Evolutionary conservation across 2,797 vertebrate genomes (phyloP), one percentile per base, ranked within the genome.

Genomic region (Falco peregrinus): DNA sequence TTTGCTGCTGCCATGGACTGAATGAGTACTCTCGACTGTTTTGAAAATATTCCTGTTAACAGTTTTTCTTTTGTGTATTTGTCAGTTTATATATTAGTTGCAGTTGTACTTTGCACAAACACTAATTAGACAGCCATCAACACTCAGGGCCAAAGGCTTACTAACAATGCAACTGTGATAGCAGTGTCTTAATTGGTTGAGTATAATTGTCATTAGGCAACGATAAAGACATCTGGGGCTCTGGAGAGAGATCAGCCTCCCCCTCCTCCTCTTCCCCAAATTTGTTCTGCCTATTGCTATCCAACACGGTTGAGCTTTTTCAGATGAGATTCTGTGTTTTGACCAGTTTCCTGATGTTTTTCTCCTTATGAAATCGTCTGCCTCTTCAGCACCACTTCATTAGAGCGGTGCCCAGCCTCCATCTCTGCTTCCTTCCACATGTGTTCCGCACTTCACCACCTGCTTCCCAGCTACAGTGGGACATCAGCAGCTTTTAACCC

Each of bases 221-320:
- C 53, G 59, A 96, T 98, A 97, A 98, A 98, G 98, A 98, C 98
- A 98, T 98, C 98, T 98, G 98, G 98, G 98, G 97, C 98, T 98
- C 97, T 98, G 97, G 98, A 98, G 97, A 93, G 97, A 97, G 97
- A 98, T 97, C 97, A 97, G 91, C 95, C 86, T 94, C 86, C 96
- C 96, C 95, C 93, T 86, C 96, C 95, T 95, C 85, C 88, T 84
- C 93, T 79, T 97, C 91, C 93, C 75, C 95, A 68, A 87, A 87
- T 97, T 97, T 94, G 91, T 96, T 97, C 96, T 97, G 96, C 96
- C 96, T 94, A 61, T 77, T 96, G 94, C 96, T 86, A 61, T 96
- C 96, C 91, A 93, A 22, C 80, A 53, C 93, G 39, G 88, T 94
- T 90, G 78, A 97, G 95, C 71, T 73, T 90, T 95, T 96, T 96